A percentile compares a stretch with the other conserved stretches of the same genome.
phyloP scores from a whole-genome alignment of 2,797 vertebrate species.

The Valencia hispanica region DNA sequence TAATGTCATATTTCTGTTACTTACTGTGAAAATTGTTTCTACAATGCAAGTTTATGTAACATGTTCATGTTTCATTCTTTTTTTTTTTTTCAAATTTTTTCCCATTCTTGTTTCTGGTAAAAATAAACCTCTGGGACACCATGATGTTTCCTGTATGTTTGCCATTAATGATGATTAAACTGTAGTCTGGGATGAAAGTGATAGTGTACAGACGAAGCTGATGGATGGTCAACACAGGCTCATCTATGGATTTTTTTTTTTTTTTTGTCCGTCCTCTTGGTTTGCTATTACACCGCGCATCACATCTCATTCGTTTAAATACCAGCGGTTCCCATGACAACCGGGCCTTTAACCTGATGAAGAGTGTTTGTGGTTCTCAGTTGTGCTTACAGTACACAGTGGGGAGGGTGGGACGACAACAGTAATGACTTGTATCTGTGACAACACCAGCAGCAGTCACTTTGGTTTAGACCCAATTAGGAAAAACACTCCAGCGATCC shows the following conservation, averaged over 20 bases:
- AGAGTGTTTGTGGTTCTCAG: constrained; percentile 18
- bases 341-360: constrained; percentile 35
- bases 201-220: constrained; percentile 17
- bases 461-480: constrained; percentile 60
- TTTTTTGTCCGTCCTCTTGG: neutral
- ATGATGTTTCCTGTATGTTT: neutral
- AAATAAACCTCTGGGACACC: constrained; percentile 44
- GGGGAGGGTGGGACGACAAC: constrained; percentile 51
- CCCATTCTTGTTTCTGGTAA: constrained; percentile 8
- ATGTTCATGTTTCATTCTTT: constrained; percentile 5
- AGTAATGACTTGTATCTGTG: constrained; percentile 64
- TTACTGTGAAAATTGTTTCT: constrained; percentile 11
- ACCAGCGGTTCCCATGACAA: constrained; percentile 73
- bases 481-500: constrained; percentile 15
- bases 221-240: constrained; percentile 35
- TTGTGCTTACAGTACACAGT: constrained; percentile 30
- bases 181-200: neutral
- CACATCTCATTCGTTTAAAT: constrained; percentile 62
- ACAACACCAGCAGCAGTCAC: constrained; percentile 46
- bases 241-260: constrained; percentile 35
- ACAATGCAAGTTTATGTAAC: neutral
- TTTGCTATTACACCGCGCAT: constrained; percentile 15
- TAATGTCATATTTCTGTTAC: constrained; percentile 8
- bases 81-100: neutral
- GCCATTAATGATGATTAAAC: constrained; percentile 21